These are phyloP conservation scores for Troides aeacus DNA, from an alignment of 2,888 invertebrate species.

Conservation along the genomic window DNA sequence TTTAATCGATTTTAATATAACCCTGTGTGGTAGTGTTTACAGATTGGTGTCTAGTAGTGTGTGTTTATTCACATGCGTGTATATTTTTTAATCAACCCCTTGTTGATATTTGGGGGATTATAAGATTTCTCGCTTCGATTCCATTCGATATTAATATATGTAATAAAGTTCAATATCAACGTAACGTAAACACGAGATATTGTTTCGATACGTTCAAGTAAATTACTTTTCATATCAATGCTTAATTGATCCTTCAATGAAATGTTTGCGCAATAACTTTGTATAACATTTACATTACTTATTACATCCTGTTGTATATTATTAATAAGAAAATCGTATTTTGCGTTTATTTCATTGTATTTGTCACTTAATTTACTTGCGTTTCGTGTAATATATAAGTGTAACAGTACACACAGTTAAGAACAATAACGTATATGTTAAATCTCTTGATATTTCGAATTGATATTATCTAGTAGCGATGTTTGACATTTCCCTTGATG, in stretches of 20 bases:
- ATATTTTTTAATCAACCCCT: constrained; percentile 6
- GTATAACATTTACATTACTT: too few species aligned
- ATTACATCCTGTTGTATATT: too few species aligned
- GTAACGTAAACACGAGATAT: too few species aligned
- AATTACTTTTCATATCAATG: too few species aligned
- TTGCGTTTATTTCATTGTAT: too few species aligned
- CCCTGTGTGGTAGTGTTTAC: constrained; percentile 45
- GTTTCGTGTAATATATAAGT: neutral
- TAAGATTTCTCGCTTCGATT: constrained; percentile 8
- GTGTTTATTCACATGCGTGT: constrained; percentile 35
- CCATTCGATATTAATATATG: neutral
- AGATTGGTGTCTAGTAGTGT: constrained; percentile 52
- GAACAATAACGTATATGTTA: too few species aligned
- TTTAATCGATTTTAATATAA: constrained; percentile 34
- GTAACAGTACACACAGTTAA: neutral
- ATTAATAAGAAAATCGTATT: neutral
- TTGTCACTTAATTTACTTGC: neutral
- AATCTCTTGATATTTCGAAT: neutral
- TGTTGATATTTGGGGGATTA: neutral
- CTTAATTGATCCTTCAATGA: too few species aligned
- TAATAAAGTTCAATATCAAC: neutral
- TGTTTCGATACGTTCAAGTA: too few species aligned
- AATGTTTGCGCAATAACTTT: too few species aligned
- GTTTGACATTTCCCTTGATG: constrained; percentile 39
- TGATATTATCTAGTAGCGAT: constrained; percentile 32